Base-by-base conservation (phyloP, 30 jellyfish, hydroid and myxozoan species). In the Turritopsis rubra region DNA sequence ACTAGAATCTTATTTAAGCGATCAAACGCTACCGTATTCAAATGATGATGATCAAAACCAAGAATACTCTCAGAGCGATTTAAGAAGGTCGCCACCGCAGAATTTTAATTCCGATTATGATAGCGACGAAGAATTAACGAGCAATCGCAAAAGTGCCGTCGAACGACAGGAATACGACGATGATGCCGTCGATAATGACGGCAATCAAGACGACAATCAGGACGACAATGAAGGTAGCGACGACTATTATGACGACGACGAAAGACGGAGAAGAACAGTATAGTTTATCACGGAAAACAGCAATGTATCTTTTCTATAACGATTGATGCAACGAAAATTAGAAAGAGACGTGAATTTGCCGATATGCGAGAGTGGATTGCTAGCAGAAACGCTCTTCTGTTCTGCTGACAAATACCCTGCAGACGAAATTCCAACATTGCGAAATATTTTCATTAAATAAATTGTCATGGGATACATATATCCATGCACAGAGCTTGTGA, bases 111-210 rank as follows among this genome's bases (percentile, higher is more conserved):
- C 54, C 29, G 28, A 25, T n/a, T 27, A 41, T 80, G 81, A 52
- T 0, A 41, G 53, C 22, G 87, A 53, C 29, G 87, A 80, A 4
- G 25, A 60, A 18, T 41, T 68, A 3, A 21, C 81, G 26, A 60
- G 87, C 23, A 80, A 80, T 28, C 29, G 70, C 17, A 60, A 27
- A 27, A 68, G 65, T 30, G 28, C 17, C 26, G 87, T 28, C 66
- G 79, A 80, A 22, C 60, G 70, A 60, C 84, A 76, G 72, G 52
- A 76, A 28, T 28, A 76, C 54, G 79, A 80, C 8, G 54, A 27
- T n/a, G 87, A 52, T 28, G 85, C 9, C 1, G n/a, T 80, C 21
- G 87, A 80, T 26, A 80, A 80, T 65, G 87, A 80, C 28, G 25
- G 18, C 8, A 53, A 52, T 28, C 71, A 77, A 29, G 72, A 30